Evolutionary conservation across 2,797 vertebrate genomes (phyloP).

Genomic region (Sarcophilus harrisii): DNA sequence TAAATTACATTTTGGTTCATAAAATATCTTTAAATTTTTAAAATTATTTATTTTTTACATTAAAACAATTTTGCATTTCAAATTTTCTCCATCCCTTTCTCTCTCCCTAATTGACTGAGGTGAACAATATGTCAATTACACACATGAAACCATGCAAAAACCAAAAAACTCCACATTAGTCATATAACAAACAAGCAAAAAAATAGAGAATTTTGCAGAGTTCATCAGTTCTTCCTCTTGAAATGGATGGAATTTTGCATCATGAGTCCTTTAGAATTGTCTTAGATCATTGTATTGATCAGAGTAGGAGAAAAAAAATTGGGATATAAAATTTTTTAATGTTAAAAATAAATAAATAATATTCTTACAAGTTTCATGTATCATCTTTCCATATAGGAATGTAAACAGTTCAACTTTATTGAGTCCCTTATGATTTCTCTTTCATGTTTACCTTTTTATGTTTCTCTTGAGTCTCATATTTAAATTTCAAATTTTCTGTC

Average conservation of each 20-base stretch:
- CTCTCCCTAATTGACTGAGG: background rate
- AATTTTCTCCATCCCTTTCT: background rate
- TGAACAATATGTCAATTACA: background rate
- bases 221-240: background rate
- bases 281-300: background rate
- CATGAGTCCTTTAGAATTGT: background rate
- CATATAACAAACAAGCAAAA: background rate
- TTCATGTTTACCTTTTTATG: background rate
- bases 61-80: background rate
- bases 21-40: background rate
- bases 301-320: background rate
- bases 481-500: background rate
- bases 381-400: background rate
- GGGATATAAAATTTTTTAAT: no score
- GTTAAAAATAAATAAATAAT: no score
- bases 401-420: background rate
- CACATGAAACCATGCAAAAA: background rate
- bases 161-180: background rate
- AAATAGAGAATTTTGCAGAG: background rate
- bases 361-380: background rate
- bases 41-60: background rate
- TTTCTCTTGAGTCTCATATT: background rate
- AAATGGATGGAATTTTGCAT: background rate
- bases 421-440: background rate
- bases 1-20: background rate